Conservation (phyloP, 2,888 invertebrate species). For the Coelopa pilipes region DNA sequence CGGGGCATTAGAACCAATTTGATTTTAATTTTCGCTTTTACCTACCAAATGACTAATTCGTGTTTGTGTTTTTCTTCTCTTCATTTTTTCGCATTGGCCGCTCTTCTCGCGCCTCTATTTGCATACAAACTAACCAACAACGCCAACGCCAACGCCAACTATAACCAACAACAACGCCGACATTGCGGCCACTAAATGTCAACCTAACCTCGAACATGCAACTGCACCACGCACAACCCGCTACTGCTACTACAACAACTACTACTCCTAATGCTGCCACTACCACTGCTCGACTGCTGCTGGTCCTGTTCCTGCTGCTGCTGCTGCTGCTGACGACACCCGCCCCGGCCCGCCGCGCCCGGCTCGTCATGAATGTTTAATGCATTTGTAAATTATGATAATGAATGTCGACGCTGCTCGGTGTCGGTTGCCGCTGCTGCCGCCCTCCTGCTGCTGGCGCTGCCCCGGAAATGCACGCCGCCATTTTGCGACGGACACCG, state of each 20-base stretch:
- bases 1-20: not conserved
- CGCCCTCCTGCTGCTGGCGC: conserved; percentile 16
- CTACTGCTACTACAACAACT: conserved; percentile 12
- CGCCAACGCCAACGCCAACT: conserved; percentile 5
- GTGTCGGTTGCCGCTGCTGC: conserved; percentile 34
- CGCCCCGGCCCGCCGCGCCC: conserved; percentile 16
- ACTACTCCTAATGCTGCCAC: conserved; percentile 10
- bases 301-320: conserved; percentile 5
- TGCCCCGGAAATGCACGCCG: conserved; percentile 18
- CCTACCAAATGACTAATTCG: not conserved
- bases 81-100: not conserved
- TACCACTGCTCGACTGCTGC: conserved; percentile 1
- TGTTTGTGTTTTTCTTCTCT: not conserved
- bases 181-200: not conserved
- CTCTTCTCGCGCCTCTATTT: conserved; percentile 16
- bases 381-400: conserved; percentile 39
- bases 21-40: conserved; percentile 4
- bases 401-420: conserved; percentile 37
- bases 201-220: not conserved
- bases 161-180: conserved; percentile 24
- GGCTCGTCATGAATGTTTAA: conserved; percentile 37
- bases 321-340: conserved; percentile 11
- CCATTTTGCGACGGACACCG: conserved; percentile 20
- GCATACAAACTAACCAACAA: conserved; percentile 42
- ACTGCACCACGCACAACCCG: conserved; percentile 22